A percentile compares a stretch with the other conserved stretches of the same genome.
These are phyloP conservation scores for Progne subis DNA, from an alignment of 2,113 vertebrate species.

Conservation along the genomic window DNA sequence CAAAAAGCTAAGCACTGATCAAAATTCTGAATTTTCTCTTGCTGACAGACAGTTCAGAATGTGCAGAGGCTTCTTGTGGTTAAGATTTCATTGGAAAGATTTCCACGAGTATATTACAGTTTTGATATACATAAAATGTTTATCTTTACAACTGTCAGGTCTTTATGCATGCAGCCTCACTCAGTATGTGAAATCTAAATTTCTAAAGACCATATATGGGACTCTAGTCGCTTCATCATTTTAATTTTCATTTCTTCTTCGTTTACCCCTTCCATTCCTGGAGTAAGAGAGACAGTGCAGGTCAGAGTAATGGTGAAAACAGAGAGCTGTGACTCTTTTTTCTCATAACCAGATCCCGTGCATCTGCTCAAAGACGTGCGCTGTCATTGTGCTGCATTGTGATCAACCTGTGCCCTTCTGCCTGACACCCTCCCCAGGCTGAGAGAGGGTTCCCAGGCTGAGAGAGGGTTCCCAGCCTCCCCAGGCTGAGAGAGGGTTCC, in stretches of 20 bases:
- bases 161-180: slow-evolving; percentile 4
- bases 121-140: neutral
- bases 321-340: neutral
- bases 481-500: too few species aligned
- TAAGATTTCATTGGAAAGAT: slow-evolving; percentile 37
- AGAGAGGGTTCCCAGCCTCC: too few species aligned
- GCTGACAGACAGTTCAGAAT: slow-evolving; percentile 46
- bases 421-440: neutral
- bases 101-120: neutral
- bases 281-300: neutral
- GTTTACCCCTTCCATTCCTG: neutral
- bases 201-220: slow-evolving; percentile 47
- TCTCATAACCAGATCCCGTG: neutral
- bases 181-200: slow-evolving; percentile 38
- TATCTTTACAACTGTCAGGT: slow-evolving; percentile 56
- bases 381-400: neutral
- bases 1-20: slow-evolving; percentile 57
- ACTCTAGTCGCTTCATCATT: slow-evolving; percentile 51
- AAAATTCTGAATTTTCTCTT: slow-evolving; percentile 61
- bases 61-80: slow-evolving; percentile 46
- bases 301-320: slow-evolving; percentile 29
- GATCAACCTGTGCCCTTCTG: neutral
- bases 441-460: neutral
- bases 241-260: slow-evolving; percentile 22
- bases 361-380: fast-evolving